phyloP scores from a whole-genome alignment of 2,797 vertebrate species.

The Picus viridis region DNA sequence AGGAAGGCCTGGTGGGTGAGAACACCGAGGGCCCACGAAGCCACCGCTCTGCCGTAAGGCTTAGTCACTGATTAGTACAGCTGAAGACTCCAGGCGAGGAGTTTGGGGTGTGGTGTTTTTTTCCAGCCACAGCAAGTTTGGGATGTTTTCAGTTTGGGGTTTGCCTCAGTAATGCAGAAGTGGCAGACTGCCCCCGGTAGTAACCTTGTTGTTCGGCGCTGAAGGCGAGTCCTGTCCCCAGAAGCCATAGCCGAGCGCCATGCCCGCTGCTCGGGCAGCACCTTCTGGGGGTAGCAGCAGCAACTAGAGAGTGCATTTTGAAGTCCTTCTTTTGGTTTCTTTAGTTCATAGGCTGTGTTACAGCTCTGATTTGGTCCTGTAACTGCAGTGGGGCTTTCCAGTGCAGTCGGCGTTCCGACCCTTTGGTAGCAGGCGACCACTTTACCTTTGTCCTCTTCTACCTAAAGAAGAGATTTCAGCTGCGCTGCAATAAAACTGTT shows the following conservation, averaged over 20 bases:
- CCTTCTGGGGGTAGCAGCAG: neutral
- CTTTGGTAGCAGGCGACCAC: neutral
- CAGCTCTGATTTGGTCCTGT: neutral
- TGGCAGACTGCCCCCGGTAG: neutral
- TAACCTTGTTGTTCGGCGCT: neutral
- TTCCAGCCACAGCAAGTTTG: neutral
- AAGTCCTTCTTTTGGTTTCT: neutral
- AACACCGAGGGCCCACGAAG: neutral
- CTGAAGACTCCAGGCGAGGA: neutral
- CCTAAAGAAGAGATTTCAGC: neutral
- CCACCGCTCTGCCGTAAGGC: neutral
- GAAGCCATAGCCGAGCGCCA: neutral
- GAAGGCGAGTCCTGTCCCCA: neutral
- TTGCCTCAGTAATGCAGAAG: conserved; percentile 11
- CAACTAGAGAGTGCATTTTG: neutral
- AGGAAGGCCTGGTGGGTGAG: neutral
- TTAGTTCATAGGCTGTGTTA: neutral
- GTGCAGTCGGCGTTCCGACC: neutral
- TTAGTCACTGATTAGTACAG: neutral
- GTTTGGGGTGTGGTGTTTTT: neutral
- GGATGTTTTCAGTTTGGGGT: neutral
- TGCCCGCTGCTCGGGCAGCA: neutral
- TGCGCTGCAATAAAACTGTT: neutral
- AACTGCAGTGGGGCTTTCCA: neutral
- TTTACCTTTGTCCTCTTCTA: neutral